phyloP scores from a whole-genome alignment of 2,797 vertebrate genomes.

The Limosa lapponica region DNA sequence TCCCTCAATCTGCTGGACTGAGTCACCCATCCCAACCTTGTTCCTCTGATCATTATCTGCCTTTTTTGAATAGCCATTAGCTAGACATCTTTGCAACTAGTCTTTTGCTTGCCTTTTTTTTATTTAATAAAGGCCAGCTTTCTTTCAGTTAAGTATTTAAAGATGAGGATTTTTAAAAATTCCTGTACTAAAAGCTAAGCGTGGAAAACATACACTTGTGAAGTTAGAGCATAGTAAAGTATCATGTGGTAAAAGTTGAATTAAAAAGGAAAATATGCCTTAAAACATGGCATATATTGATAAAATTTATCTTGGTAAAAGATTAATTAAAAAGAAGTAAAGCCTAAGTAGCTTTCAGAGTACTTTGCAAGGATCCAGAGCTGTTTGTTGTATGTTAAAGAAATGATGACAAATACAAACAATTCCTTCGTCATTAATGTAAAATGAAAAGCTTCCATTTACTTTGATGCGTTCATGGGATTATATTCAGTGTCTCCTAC shows the following conservation, averaged over 20 bases:
- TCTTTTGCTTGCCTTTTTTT: not conserved
- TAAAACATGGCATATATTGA: not conserved
- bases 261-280: not conserved
- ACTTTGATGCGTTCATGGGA: not conserved
- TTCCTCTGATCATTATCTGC: not conserved
- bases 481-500: not conserved
- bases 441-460: not conserved
- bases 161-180: not conserved
- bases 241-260: not conserved
- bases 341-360: not conserved
- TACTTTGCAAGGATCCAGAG: not conserved
- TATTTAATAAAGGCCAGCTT: not conserved
- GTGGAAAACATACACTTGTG: not conserved
- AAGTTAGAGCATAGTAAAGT: not conserved
- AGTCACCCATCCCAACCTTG: not conserved
- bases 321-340: not conserved
- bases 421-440: not conserved
- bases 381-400: not conserved
- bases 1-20: not conserved
- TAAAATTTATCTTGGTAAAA: not conserved
- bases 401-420: not conserved
- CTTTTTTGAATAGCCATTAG: not conserved
- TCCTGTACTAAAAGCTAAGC: not conserved
- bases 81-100: not conserved
- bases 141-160: not conserved